Percentiles rank a stretch among this genome's conserved stretches.
phyloP scores from a whole-genome alignment of 2,113 vertebrate species.

The Oryzias woworae region DNA sequence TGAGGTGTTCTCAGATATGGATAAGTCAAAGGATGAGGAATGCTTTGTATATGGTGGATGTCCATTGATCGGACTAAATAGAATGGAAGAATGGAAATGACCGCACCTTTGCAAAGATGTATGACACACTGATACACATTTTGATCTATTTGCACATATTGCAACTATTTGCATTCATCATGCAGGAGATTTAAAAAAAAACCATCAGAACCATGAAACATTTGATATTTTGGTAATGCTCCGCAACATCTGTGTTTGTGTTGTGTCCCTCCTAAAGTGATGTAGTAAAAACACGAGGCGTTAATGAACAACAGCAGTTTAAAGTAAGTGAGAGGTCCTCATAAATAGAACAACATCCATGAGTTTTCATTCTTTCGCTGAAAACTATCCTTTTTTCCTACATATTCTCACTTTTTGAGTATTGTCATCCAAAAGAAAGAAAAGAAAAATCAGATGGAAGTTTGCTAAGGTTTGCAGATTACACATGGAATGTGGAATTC shows the following conservation, averaged over 20 bases:
- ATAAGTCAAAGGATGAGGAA: too few relatives aligned
- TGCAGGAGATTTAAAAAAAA: too few relatives aligned
- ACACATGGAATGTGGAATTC: too few relatives aligned
- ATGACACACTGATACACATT: background rate
- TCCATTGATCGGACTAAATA: too few relatives aligned
- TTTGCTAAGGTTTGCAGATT: too few relatives aligned
- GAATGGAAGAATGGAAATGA: too few relatives aligned
- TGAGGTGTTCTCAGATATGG: too few relatives aligned
- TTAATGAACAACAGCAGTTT: too few relatives aligned
- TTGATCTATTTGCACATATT: background rate
- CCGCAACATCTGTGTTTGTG: background rate
- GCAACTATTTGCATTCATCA: background rate
- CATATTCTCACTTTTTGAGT: background rate
- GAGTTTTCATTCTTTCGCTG: background rate
- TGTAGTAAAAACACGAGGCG: background rate
- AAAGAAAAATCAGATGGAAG: too few relatives aligned
- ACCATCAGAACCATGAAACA: background rate
- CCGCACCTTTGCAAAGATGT: background rate
- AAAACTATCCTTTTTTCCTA: background rate
- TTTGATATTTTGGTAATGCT: background rate
- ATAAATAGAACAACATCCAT: background rate
- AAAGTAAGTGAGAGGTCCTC: conserved; percentile 4
- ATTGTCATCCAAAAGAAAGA: too few relatives aligned
- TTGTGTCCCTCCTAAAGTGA: background rate
- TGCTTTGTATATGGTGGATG: too few relatives aligned